Percentiles rank a stretch among this genome's conserved stretches.
Conservation (phyloP, 1,140 invertebrate genomes). For the Nixonia krombeini region DNA sequence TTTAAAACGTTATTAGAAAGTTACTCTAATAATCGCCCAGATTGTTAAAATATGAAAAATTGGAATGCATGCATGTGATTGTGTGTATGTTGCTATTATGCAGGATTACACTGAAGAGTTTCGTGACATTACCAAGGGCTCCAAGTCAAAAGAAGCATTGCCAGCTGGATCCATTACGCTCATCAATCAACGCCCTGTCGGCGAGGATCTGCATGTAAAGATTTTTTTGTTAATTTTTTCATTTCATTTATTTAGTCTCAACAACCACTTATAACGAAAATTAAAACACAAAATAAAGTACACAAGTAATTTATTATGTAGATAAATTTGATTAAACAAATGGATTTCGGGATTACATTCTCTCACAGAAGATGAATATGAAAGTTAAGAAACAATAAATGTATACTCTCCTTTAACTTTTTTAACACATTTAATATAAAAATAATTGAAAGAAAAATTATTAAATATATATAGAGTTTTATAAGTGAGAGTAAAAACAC, state of each 20-base stretch:
- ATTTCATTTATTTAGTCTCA: conserved; percentile 21
- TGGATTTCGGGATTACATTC: too few species aligned
- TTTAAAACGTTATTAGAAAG: too few species aligned
- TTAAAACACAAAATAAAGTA: neutral
- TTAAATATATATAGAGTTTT: too few species aligned
- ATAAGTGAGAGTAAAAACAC: too few species aligned
- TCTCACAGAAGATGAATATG: too few species aligned
- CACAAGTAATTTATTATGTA: too few species aligned
- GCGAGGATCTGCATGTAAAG: conserved; percentile 94
- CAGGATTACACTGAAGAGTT: conserved; percentile 98
- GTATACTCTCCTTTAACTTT: too few species aligned
- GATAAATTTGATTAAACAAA: too few species aligned
- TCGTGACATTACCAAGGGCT: conserved; percentile 93
- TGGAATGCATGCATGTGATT: conserved; percentile 70
- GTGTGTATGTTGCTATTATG: conserved; percentile 70
- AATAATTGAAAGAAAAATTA: too few species aligned
- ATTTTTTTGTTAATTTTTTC: conserved; percentile 66
- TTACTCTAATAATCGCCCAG: neutral
- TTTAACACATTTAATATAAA: too few species aligned
- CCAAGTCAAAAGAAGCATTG: conserved; percentile 89
- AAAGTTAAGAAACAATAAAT: too few species aligned
- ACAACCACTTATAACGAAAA: too few species aligned
- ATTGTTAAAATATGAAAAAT: conserved; percentile 20
- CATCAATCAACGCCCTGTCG: conserved; percentile 95
- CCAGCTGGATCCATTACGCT: conserved; percentile 94